Base-by-base conservation (phyloP, 2,113 vertebrate species). In the Platichthys stellatus region DNA sequence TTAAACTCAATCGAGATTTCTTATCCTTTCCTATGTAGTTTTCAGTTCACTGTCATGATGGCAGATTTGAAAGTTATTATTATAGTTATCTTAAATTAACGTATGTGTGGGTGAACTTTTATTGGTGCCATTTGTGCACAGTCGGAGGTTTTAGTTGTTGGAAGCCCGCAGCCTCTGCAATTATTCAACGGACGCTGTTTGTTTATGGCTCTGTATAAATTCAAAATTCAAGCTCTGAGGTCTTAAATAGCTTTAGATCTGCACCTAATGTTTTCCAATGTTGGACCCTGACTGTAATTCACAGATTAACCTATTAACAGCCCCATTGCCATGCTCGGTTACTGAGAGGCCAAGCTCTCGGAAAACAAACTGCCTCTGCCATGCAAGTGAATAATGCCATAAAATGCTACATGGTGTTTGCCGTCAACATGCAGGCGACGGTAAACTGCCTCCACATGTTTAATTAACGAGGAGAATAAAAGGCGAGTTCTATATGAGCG, bases 311-410 rank as follows among this genome's bases (percentile, higher is more conserved):
- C 63, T 78, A 74, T 85, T 91, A 89, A 86, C 76, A 75, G 67
- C 81, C 63, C 75, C n/a, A 74, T 90, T 86, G 85, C 81, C 57
- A 79, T 82, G 83, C 76, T 69, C 56, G 11, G 51, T 38, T 71
- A 77, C 61, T 51, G 53, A 53, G 70, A 72, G 64, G 53, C 51
- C n/a, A 26, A 72, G 72, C 79, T 72, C 72, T 66, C 71, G 63
- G 43, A 84, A 83, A 84, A 83, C 74, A 85, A 87, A 90, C 14
- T 53, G 74, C 75, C 77, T 82, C 77, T 90, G 86, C 83, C 79
- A 72, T 78, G 82, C 89, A 93, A 92, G 91, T 87, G 90, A 90
- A 91, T 89, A 88, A 91, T 49, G 68, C 43, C 69, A 89, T 93
- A 89, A 90, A 94, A 85, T 83, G 80, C 72, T 83, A 79, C 20